A percentile compares a stretch with the other conserved stretches of the same genome.
Evolutionary conservation across 2,113 vertebrate genomes (phyloP).

Genomic region (Pelecanoides urinatrix): DNA sequence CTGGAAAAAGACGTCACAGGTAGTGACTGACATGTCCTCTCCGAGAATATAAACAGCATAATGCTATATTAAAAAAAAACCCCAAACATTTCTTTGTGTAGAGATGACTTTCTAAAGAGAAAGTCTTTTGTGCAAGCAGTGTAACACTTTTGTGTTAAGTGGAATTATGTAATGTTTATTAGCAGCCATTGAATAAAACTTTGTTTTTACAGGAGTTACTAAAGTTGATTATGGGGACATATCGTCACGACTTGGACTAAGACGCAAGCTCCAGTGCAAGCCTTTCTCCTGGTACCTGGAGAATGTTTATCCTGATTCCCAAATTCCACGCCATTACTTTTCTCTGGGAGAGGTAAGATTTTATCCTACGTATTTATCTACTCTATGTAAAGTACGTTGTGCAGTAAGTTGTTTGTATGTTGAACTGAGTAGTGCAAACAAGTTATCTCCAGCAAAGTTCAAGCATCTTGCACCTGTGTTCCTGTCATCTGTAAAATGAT

Average conservation of each 20-base stretch:
- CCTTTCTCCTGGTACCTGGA: constrained; percentile 99
- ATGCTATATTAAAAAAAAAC: background rate
- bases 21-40: background rate
- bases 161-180: background rate
- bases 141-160: background rate
- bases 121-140: background rate
- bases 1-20: background rate
- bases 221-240: constrained; percentile 99
- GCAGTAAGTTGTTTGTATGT: background rate
- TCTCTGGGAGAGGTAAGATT: constrained; percentile 93
- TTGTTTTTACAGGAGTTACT: constrained; percentile 86
- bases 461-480: background rate
- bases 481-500: background rate
- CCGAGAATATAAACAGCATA: background rate
- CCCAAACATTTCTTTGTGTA: background rate
- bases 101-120: background rate
- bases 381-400: background rate
- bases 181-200: background rate
- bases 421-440: background rate
- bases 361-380: background rate
- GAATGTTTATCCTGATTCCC: constrained; percentile 97
- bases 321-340: constrained; percentile 98
- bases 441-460: background rate
- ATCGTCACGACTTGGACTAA: constrained; percentile 83
- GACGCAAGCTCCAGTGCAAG: constrained; percentile 95